Percentiles rank a stretch among this genome's conserved stretches.
Evolutionary conservation across 2,888 invertebrate species (phyloP).

Genomic region (Sipha maydis): DNA sequence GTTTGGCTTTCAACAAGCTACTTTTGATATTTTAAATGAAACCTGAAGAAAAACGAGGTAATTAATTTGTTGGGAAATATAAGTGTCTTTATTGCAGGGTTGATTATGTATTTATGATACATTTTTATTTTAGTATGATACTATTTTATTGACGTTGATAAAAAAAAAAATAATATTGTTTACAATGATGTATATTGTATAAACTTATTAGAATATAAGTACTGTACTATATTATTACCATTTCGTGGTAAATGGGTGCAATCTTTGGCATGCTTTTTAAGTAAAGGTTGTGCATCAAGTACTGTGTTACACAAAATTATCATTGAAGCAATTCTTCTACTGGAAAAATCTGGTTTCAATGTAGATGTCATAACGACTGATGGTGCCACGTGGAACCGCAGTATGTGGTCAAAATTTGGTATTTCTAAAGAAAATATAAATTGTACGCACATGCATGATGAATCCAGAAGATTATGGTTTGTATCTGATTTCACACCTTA

Average conservation of each 20-base stretch:
- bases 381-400: conserved; percentile 40
- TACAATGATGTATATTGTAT: too few species aligned
- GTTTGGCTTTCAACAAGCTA: too few species aligned
- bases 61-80: not conserved
- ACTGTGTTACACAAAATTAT: conserved; percentile 38
- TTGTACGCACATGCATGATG: not conserved
- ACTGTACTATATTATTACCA: conserved; percentile 20
- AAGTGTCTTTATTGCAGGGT: not conserved
- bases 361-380: conserved; percentile 37
- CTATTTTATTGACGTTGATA: not conserved
- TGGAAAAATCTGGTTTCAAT: conserved; percentile 35
- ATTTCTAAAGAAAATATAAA: not conserved
- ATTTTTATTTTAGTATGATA: not conserved
- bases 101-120: not conserved
- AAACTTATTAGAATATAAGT: conserved; percentile 1
- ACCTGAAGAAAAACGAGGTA: conserved; percentile 6
- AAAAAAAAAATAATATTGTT: not conserved
- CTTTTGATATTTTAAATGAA: not conserved
- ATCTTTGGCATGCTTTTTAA: conserved; percentile 22
- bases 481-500: conserved; percentile 35
- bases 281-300: conserved; percentile 38
- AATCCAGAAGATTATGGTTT: conserved; percentile 14
- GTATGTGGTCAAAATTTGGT: conserved; percentile 39
- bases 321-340: conserved; percentile 30
- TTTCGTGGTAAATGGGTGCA: conserved; percentile 41